phyloP scores from a whole-genome alignment of 2,797 vertebrate genomes.

The Sorex maritimensis region DNA sequence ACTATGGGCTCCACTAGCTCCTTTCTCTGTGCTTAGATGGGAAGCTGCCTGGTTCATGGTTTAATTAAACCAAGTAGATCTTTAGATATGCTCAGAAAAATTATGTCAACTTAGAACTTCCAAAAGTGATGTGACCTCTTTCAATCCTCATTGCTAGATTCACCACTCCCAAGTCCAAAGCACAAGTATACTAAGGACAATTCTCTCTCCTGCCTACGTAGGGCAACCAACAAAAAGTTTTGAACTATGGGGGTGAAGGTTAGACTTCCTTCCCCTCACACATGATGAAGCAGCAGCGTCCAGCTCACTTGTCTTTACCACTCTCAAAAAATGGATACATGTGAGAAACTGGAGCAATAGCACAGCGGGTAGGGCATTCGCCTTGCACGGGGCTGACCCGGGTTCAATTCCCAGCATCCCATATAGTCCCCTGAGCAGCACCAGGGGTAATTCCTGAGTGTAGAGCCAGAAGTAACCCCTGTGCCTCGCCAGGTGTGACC shows the following conservation, averaged over 20 bases:
- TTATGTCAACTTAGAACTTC: not conserved
- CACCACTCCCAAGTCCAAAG: not conserved
- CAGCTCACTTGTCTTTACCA: too few relatives aligned
- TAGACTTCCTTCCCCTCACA: not conserved
- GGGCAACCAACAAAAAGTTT: not conserved
- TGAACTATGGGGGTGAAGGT: conserved; percentile 18
- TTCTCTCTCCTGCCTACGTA: not conserved
- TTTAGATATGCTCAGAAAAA: not conserved
- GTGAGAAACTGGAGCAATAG: too few relatives aligned
- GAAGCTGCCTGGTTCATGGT: not conserved
- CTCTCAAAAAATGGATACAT: too few relatives aligned
- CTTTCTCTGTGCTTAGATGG: not conserved
- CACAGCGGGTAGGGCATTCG: too few relatives aligned
- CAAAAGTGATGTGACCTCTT: not conserved
- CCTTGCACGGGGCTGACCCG: too few relatives aligned
- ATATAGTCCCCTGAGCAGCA: too few relatives aligned
- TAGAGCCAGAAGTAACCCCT: too few relatives aligned
- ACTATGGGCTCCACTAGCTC: too few relatives aligned
- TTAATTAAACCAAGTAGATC: not conserved
- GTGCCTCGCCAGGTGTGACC: too few relatives aligned
- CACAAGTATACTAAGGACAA: not conserved
- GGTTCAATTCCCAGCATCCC: too few relatives aligned
- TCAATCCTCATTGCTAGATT: not conserved
- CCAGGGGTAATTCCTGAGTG: too few relatives aligned
- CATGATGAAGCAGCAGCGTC: too few relatives aligned